phyloP scores from a whole-genome alignment of 2,888 invertebrate species.

The Nemotelus pantherinus region DNA sequence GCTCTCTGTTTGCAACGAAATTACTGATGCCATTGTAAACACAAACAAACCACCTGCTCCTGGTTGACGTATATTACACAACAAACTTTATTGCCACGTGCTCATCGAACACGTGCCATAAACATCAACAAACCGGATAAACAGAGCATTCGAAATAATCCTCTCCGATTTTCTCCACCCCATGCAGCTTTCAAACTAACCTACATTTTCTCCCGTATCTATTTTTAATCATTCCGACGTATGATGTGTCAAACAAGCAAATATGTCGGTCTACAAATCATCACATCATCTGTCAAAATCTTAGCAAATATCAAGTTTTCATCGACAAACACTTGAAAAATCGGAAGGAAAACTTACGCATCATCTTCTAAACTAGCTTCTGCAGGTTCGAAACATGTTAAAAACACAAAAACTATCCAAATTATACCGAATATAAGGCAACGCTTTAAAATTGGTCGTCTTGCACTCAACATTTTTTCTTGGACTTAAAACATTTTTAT shows the following conservation, averaged over 20 bases:
- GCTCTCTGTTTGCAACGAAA: not conserved
- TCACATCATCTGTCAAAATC: constrained; percentile 25
- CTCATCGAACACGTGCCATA: constrained; percentile 5
- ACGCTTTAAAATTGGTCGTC: constrained; percentile 21
- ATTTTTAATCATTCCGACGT: constrained; percentile 14
- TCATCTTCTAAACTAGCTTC: constrained; percentile 38
- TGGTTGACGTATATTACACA: not conserved
- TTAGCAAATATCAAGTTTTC: not conserved
- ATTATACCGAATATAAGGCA: constrained; percentile 32
- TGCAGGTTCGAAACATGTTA: not conserved
- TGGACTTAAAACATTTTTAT: constrained; percentile 14
- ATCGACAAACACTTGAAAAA: not conserved
- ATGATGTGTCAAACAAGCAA: constrained; percentile 36
- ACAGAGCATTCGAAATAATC: constrained; percentile 10
- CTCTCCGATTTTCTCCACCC: not conserved
- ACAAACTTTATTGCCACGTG: not conserved
- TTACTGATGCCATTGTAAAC: constrained; percentile 1
- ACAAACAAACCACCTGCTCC: constrained; percentile 34
- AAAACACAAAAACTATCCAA: not conserved
- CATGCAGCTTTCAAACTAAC: not conserved
- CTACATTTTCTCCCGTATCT: constrained; percentile 11
- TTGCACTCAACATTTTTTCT: constrained; percentile 7
- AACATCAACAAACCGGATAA: constrained; percentile 9
- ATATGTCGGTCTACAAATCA: constrained; percentile 28
- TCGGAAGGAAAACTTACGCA: constrained; percentile 41